Evolutionary conservation across 2,888 invertebrate species (phyloP), one percentile per base, ranked within the genome.

Genomic region (Cheilosia soror): DNA sequence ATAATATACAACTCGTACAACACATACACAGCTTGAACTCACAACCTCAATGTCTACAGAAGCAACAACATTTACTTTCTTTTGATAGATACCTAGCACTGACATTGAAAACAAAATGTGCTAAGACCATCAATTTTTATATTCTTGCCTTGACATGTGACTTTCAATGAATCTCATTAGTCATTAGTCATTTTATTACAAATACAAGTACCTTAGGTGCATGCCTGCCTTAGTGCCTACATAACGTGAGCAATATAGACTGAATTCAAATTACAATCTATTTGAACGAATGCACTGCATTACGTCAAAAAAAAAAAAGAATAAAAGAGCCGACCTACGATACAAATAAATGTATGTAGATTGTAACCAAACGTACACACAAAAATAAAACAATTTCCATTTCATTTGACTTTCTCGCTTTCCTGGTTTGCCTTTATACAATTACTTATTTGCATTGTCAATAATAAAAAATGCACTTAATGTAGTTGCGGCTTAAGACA

Each of bases 341-440:
- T n/a, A 57, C 29, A 55, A 27, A 20, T 44, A 27, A 29, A 58
- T 57, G 11, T 51, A 51, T 51, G 27, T 51, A 27, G 29, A 51
- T 25, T 29, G 3, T 25, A 20, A 51, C 25, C 27, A 5, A 51
- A 27, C 51, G 11, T 1, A 51, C 5, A 27, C 4, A 25, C 13
- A 13, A 29, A 51, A 7, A 51, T 51, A 51, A 11, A 75, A 55
- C 49, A 75, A 69, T 81, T 69, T 81, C 49, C 62, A 81, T 76
- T 69, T 72, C 55, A 69, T n/a, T 75, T 33, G 51, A 81, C 75
- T 81, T 81, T 81, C 76, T 76, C 63, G 33, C n/a, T 75, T 51
- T 25, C 27, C 9, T 4, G 13, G 13, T 27, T 5, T 62, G 15
- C 4, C 9, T 25, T 49, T 49, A 15, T 15, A 7, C 9, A 5